Evolutionary conservation across 2,888 invertebrate species (phyloP), one percentile per base, ranked within the genome.

Genomic region (Lathronympha strigana): DNA sequence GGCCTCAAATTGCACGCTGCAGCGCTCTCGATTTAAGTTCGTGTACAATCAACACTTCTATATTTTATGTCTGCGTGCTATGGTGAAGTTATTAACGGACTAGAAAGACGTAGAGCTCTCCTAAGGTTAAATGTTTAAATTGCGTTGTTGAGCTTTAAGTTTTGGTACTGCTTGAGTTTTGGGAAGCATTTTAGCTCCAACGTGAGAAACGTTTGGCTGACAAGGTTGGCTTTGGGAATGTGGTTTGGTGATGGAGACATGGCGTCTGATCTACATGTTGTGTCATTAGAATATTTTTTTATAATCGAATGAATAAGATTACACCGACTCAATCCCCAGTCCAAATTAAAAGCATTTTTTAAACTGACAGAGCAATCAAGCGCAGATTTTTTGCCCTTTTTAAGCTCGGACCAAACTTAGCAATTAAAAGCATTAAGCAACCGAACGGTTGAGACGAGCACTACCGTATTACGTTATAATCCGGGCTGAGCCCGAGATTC

Each of bases 401-500:
- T 80, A 23, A 77, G 74, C 80, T 66, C 72, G 70, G 73, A 72
- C 72, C 73, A 69, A 73, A 72, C 72, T 77, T 69, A 76, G 80
- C 82, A 88, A 88, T 89, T 87, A 88, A 88, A 82, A 77, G 78
- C 79, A 81, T 87, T 87, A 84, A 83, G 87, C 82, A 86, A 87
- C 74, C 79, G 80, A 31, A 28, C 38, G 47, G 49, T 63, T 63
- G 40, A 80, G 81, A 82, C 83, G 80, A 79, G 78, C 81, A 90
- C 91, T 91, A 90, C 91, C 86, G 91, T 90, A 84, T 90, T 91
- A 91, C 90, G 90, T 90, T 90, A 80, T 90, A 89, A 90, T 89
- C 88, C 84, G 83, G 78, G 78, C 79, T 88, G 86, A 89, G 83
- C 85, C 78, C 70, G 70, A 69, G 73, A 45, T 17, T 57, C 43